phyloP scores from a whole-genome alignment of 2,888 invertebrate species.

The Esperia sulphurella region DNA sequence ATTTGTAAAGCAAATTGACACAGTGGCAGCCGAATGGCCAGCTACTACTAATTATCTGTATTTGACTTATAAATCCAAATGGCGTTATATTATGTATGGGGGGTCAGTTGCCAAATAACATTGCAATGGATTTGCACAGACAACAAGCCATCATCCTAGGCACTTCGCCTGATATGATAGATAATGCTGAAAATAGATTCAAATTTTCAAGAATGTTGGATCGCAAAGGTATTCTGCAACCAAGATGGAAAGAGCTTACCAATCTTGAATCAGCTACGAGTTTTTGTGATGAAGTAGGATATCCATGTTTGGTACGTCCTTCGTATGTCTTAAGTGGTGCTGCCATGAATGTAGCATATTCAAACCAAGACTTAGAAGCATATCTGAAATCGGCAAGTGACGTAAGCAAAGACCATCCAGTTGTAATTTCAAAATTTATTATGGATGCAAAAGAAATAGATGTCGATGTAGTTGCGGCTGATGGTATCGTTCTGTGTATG shows the following conservation, averaged over 20 bases:
- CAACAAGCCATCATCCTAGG: constrained; percentile 95
- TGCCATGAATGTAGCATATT: constrained; percentile 99
- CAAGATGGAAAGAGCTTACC: constrained; percentile 97
- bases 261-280: constrained; percentile 91
- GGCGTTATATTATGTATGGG: constrained; percentile 99
- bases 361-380: constrained; percentile 93
- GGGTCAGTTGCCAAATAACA: constrained; percentile 99
- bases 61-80: constrained; percentile 96
- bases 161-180: constrained; percentile 97
- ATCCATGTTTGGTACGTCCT: constrained; percentile 97
- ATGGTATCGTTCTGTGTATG: constrained; percentile 96
- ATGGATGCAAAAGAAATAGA: constrained; percentile 99
- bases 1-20: constrained; percentile 98
- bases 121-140: constrained; percentile 98
- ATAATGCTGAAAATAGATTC: constrained; percentile 98
- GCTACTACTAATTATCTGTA: constrained; percentile 99
- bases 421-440: constrained; percentile 99
- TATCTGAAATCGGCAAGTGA: constrained; percentile 95
- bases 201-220: constrained; percentile 99
- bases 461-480: constrained; percentile 97
- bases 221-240: constrained; percentile 94
- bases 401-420: constrained; percentile 97
- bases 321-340: constrained; percentile 99
- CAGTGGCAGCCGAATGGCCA: constrained; percentile 99
- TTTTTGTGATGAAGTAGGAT: constrained; percentile 97